These are phyloP conservation scores for Euwallacea fornicatus DNA, from an alignment of 1,140 invertebrate genomes.

Conservation along the genomic window DNA sequence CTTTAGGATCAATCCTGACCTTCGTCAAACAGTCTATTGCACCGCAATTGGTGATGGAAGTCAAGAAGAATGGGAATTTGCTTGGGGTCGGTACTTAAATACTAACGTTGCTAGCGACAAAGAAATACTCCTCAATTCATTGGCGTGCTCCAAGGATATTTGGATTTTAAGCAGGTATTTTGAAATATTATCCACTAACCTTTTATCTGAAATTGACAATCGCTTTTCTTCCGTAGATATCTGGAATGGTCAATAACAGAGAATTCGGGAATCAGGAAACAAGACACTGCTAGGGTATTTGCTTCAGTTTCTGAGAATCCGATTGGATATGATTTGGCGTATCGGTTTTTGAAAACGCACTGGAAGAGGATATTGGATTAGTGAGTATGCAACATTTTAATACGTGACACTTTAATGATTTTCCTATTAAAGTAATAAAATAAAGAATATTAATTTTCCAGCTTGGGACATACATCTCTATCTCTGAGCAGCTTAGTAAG, in stretches of 20 bases:
- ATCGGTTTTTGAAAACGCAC: conserved; percentile 72
- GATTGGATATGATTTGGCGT: conserved; percentile 73
- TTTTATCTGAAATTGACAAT: conserved; percentile 6
- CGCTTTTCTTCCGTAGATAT: conserved; percentile 57
- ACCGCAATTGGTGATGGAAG: conserved; percentile 78
- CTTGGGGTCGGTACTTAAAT: conserved; percentile 72
- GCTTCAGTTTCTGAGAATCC: conserved; percentile 69
- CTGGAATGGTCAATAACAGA: conserved; percentile 69
- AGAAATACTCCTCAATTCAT: conserved; percentile 69
- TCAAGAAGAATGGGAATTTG: conserved; percentile 82
- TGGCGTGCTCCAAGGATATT: conserved; percentile 76
- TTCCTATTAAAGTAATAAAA: neutral
- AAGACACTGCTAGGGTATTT: conserved; percentile 75
- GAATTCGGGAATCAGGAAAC: conserved; percentile 75
- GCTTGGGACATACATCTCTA: conserved; percentile 69
- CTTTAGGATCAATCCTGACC: conserved; percentile 73
- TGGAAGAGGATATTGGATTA: conserved; percentile 70
- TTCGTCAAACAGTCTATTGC: conserved; percentile 81
- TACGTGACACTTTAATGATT: neutral
- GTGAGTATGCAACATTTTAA: conserved; percentile 58
- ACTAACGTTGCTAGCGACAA: conserved; percentile 77
- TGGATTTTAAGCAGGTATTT: conserved; percentile 67
- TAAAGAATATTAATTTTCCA: conserved; percentile 46
- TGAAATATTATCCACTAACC: neutral
- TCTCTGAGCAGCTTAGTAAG: conserved; percentile 74